Percentiles rank a stretch among this genome's conserved stretches.
phyloP scores from a whole-genome alignment of 1,140 invertebrate species.

The Phymastichus coffea region DNA sequence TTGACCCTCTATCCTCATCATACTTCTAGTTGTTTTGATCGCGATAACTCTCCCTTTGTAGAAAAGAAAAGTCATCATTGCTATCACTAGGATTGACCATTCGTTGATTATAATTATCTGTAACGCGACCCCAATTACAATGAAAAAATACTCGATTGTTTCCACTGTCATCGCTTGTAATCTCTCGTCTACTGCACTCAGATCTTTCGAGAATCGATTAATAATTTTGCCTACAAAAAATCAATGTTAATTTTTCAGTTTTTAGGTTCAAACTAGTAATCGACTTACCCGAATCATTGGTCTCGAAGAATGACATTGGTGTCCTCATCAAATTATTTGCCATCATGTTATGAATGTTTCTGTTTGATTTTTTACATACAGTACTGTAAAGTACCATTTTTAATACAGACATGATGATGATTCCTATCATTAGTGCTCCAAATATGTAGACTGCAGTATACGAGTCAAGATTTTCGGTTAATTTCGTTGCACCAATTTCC shows the following conservation, averaged over 20 bases:
- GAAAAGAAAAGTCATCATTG: conserved; percentile 67
- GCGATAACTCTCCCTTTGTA: conserved; percentile 75
- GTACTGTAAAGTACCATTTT: conserved; percentile 1
- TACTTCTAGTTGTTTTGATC: conserved; percentile 75
- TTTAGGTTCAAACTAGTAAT: background rate
- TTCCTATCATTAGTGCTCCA: background rate
- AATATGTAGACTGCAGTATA: background rate
- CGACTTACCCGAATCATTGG: conserved; percentile 63
- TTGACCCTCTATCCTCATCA: conserved; percentile 88
- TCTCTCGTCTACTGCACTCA: conserved; percentile 81
- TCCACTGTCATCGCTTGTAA: conserved; percentile 77
- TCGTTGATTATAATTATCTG: conserved; percentile 74
- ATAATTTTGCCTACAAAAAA: conserved; percentile 64
- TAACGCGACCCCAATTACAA: conserved; percentile 64
- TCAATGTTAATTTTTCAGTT: background rate
- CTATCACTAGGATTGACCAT: conserved; percentile 70
- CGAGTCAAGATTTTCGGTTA: background rate
- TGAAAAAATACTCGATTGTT: conserved; percentile 60
- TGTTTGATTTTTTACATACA: conserved; percentile 54
- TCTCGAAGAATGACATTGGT: conserved; percentile 76
- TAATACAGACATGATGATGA: background rate
- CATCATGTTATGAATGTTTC: conserved; percentile 68
- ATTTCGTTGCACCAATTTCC: too few relatives aligned
- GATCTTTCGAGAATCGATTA: conserved; percentile 77
- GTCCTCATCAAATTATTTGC: conserved; percentile 60